Evolutionary conservation across 1,140 invertebrate genomes (phyloP).

Genomic region (Ylistrum balloti): DNA sequence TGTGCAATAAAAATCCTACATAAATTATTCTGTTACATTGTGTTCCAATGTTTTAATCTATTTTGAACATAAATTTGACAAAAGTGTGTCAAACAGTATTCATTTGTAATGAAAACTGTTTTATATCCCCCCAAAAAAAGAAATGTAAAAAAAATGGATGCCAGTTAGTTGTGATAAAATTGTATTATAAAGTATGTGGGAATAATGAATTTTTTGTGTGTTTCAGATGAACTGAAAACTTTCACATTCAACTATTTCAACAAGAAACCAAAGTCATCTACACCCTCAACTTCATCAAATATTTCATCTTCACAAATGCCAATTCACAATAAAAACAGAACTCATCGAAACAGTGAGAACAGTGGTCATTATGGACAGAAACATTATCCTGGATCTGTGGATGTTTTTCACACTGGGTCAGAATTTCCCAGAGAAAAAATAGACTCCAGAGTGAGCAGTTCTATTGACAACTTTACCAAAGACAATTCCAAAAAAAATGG

Average conservation of each 20-base stretch:
- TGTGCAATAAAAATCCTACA: too few species aligned
- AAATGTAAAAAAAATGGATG: too few species aligned
- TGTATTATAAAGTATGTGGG: too few species aligned
- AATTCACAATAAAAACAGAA: not conserved
- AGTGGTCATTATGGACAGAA: not conserved
- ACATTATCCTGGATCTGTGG: not conserved
- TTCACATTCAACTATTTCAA: constrained; percentile 33
- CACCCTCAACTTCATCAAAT: constrained; percentile 18
- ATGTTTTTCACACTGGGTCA: not conserved
- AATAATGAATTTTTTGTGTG: not conserved
- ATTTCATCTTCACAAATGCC: not conserved
- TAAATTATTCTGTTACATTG: too few species aligned
- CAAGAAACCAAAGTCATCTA: constrained; percentile 17
- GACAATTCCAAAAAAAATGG: constrained; percentile 4
- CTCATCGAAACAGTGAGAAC: not conserved
- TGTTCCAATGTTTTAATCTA: too few species aligned
- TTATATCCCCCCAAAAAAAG: too few species aligned
- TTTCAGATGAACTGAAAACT: constrained; percentile 19
- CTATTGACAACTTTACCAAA: not conserved
- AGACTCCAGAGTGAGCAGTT: not conserved
- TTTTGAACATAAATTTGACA: too few species aligned
- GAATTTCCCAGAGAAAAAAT: not conserved
- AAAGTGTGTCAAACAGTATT: too few species aligned
- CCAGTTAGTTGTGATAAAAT: too few species aligned
- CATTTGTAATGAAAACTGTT: too few species aligned